Evolutionary conservation across 2,888 invertebrate genomes (phyloP).

Genomic region (Noctua pronuba): DNA sequence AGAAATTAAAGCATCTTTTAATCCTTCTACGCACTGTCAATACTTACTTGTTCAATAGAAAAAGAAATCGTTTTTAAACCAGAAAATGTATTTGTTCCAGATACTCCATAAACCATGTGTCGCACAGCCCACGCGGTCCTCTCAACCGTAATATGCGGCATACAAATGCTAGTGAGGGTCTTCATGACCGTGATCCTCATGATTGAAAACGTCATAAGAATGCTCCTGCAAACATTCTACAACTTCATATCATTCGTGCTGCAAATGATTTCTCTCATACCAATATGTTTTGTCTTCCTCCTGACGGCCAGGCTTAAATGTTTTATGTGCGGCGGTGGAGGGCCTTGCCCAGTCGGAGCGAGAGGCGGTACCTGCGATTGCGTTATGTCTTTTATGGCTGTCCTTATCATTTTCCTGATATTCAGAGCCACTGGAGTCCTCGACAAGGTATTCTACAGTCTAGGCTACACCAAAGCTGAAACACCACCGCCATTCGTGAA

Average conservation of each 20-base stretch:
- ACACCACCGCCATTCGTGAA: conserved; percentile 52
- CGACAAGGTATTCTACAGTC: conserved; percentile 81
- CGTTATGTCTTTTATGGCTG: conserved; percentile 79
- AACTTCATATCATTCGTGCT: conserved; percentile 84
- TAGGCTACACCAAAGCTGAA: conserved; percentile 80
- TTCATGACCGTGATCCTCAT: conserved; percentile 85
- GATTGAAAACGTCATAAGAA: conserved; percentile 84
- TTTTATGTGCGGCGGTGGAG: conserved; percentile 84
- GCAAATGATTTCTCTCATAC: conserved; percentile 83
- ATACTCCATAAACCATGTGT: conserved; percentile 78
- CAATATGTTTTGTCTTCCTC: conserved; percentile 83
- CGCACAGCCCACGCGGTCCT: conserved; percentile 80
- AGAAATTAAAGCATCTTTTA: not conserved
- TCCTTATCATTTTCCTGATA: conserved; percentile 80
- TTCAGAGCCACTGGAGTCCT: conserved; percentile 82
- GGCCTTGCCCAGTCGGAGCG: conserved; percentile 77
- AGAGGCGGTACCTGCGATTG: conserved; percentile 83
- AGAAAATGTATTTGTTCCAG: conserved; percentile 64
- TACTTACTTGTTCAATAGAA: not conserved
- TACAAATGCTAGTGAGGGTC: conserved; percentile 84
- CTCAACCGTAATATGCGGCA: conserved; percentile 79
- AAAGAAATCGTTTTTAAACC: not conserved
- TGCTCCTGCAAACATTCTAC: conserved; percentile 83
- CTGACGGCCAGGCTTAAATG: conserved; percentile 81
- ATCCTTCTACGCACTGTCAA: not conserved